These are phyloP conservation scores for Pseudotriccus pelzelni DNA, from an alignment of 2,797 vertebrate genomes.

Conservation along the genomic window DNA sequence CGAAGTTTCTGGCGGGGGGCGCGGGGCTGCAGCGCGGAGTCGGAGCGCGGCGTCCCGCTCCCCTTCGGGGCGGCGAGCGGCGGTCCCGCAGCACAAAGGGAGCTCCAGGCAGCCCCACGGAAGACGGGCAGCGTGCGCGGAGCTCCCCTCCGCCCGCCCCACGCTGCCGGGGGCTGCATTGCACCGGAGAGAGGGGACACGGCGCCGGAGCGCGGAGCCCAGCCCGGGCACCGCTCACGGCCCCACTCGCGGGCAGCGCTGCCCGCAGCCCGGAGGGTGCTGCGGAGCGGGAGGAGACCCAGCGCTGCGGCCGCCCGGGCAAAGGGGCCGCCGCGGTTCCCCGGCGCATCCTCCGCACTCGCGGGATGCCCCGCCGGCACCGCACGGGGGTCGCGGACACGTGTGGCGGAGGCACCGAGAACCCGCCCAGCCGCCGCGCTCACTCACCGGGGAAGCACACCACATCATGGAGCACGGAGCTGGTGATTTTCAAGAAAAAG, in stretches of 20 bases:
- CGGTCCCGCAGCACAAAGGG: constrained; percentile 14
- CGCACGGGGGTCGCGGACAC: neutral
- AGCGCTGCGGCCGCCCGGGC: neutral
- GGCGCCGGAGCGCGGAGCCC: neutral
- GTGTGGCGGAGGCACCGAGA: neutral
- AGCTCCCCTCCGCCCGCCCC: neutral
- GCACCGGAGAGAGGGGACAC: neutral
- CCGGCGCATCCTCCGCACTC: neutral
- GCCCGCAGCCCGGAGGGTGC: neutral
- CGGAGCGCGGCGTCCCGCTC: neutral
- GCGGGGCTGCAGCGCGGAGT: neutral
- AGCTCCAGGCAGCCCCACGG: neutral
- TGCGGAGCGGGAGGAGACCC: neutral
- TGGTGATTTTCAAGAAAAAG: constrained; percentile 84
- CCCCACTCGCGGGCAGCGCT: neutral
- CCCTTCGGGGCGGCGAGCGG: neutral
- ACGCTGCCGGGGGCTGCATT: neutral
- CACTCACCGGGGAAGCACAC: constrained; percentile 93
- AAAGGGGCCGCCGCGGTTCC: neutral
- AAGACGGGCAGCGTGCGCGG: neutral
- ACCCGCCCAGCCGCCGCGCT: neutral
- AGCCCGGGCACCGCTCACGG: neutral
- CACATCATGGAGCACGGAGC: constrained; percentile 86
- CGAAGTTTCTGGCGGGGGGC: neutral
- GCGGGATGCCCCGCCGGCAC: neutral